phyloP scores from a whole-genome alignment of 2,888 invertebrate species.

The Patella depressa region DNA sequence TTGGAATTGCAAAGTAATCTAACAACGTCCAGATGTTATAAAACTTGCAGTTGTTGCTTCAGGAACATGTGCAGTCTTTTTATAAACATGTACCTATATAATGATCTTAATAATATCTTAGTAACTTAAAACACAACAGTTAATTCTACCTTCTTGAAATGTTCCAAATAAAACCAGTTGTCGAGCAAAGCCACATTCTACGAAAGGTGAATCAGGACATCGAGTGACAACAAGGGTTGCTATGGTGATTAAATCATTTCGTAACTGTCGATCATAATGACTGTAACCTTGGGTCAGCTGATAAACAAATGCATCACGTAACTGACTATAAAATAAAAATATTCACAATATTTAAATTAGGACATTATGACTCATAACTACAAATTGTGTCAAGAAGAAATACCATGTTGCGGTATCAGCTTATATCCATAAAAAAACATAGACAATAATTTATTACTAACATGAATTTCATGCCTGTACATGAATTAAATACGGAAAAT shows the following conservation, averaged over 20 bases:
- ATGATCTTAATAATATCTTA: not conserved
- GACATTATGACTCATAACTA: too few relatives aligned
- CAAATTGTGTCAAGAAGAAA: too few relatives aligned
- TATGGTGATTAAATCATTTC: slow-evolving; percentile 70
- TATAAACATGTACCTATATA: not conserved
- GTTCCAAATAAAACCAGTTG: slow-evolving; percentile 70
- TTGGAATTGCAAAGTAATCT: too few relatives aligned
- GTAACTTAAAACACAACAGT: not conserved
- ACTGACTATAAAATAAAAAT: slow-evolving; percentile 54
- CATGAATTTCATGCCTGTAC: too few relatives aligned
- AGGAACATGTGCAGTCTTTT: not conserved
- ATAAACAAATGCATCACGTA: slow-evolving; percentile 69
- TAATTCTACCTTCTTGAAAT: slow-evolving; percentile 69
- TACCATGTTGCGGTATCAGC: too few relatives aligned
- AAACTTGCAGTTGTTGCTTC: too few relatives aligned
- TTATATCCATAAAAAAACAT: too few relatives aligned
- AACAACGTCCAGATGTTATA: too few relatives aligned
- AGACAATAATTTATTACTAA: too few relatives aligned
- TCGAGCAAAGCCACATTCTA: slow-evolving; percentile 70
- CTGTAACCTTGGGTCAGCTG: slow-evolving; percentile 70
- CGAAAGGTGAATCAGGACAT: slow-evolving; percentile 66
- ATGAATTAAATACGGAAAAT: too few relatives aligned
- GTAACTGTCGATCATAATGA: slow-evolving; percentile 69
- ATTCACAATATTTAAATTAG: too few relatives aligned
- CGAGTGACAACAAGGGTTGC: slow-evolving; percentile 61